Evolutionary conservation across 1,140 invertebrate species (phyloP).

Genomic region (Holotrichia oblita): DNA sequence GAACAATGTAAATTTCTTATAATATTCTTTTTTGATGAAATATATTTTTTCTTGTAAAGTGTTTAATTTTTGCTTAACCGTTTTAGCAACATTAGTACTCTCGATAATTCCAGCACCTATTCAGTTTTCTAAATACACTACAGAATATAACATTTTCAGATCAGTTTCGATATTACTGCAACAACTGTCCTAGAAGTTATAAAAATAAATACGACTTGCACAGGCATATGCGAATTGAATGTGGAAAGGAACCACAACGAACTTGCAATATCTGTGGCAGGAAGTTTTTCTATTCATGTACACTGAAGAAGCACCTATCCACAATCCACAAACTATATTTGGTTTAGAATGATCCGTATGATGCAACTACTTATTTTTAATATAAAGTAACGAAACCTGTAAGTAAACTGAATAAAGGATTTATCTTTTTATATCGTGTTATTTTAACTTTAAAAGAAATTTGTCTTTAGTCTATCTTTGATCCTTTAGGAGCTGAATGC

Average conservation of each 20-base stretch:
- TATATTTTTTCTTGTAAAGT: not conserved
- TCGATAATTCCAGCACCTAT: not conserved
- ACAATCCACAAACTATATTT: constrained; percentile 17
- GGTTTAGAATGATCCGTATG: too few relatives aligned
- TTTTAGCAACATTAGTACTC: not conserved
- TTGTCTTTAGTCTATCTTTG: too few relatives aligned
- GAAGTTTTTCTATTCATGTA: constrained; percentile 30
- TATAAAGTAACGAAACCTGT: too few relatives aligned
- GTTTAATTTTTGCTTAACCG: not conserved
- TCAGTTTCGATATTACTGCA: constrained; percentile 28
- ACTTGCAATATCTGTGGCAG: constrained; percentile 18
- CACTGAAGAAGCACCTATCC: constrained; percentile 26
- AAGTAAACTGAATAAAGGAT: too few relatives aligned
- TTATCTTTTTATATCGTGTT: too few relatives aligned
- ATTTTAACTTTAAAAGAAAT: too few relatives aligned
- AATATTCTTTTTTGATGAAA: constrained; percentile 10
- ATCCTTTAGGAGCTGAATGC: too few relatives aligned
- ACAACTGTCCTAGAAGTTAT: constrained; percentile 34
- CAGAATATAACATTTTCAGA: not conserved
- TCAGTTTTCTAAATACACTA: not conserved
- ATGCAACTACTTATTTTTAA: too few relatives aligned
- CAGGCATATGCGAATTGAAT: constrained; percentile 73
- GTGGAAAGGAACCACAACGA: constrained; percentile 66
- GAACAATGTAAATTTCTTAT: constrained; percentile 5
- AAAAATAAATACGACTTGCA: constrained; percentile 65